phyloP scores from a whole-genome alignment of 2,113 vertebrate genomes.

The Corvus moneduloides region DNA sequence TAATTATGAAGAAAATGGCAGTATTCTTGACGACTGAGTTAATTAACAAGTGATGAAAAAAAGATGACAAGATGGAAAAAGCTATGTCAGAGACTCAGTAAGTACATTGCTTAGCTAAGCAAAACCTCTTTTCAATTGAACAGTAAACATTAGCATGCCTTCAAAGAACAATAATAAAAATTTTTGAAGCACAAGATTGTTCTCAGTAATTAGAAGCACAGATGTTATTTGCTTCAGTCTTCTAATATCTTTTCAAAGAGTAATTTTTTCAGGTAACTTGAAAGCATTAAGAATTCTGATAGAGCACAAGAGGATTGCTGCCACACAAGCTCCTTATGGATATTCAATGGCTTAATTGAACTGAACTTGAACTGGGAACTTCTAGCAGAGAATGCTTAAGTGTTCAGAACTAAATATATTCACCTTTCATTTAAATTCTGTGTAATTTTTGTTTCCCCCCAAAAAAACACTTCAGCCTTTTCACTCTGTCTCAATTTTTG shows the following conservation, averaged over 20 bases:
- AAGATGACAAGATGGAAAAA: slow-evolving; percentile 11
- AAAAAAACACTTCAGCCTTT: neutral
- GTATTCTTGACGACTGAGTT: neutral
- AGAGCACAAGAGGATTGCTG: neutral
- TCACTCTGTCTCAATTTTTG: neutral
- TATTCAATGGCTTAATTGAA: neutral
- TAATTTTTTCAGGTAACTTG: neutral
- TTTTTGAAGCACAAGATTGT: neutral
- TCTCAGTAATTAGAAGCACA: neutral
- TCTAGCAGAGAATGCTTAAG: neutral
- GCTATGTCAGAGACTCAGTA: neutral
- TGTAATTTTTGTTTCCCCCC: neutral
- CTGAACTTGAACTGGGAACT: neutral
- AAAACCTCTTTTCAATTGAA: neutral
- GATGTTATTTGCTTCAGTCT: neutral
- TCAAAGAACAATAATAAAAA: neutral
- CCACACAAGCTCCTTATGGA: neutral
- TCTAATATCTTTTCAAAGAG: neutral
- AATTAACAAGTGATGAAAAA: slow-evolving; percentile 14
- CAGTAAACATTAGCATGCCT: neutral
- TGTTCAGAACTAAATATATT: neutral
- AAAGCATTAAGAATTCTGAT: neutral
- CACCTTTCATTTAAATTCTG: neutral
- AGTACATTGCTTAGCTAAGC: neutral
- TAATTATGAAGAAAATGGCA: slow-evolving; percentile 23